phyloP scores from a whole-genome alignment of 2,797 vertebrate species.

The Lagorchestes hirsutus region DNA sequence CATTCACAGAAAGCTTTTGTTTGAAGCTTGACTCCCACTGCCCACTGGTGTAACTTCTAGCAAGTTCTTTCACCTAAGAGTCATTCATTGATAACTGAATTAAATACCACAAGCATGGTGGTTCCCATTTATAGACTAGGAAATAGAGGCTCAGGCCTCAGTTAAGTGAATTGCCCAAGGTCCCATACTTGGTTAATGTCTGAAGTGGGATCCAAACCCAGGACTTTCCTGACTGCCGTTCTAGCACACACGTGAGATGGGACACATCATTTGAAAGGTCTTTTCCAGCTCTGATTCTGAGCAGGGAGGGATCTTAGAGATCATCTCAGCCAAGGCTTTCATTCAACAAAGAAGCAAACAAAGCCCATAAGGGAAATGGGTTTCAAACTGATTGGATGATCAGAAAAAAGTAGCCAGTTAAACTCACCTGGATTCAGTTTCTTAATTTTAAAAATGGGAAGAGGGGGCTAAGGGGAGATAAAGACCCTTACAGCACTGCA shows the following conservation, averaged over 20 bases:
- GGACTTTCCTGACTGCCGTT: no score
- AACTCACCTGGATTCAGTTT: not conserved
- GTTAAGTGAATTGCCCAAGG: no score
- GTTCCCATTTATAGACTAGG: no score
- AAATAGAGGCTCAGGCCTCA: no score
- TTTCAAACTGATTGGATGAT: not conserved
- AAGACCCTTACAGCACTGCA: not conserved
- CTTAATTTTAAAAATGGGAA: not conserved
- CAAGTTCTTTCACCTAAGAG: not conserved
- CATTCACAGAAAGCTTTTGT: not conserved
- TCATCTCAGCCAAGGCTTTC: not conserved
- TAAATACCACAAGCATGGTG: no score
- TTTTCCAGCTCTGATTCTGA: not conserved
- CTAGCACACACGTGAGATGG: no score
- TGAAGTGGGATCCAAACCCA: no score
- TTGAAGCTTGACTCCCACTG: not conserved
- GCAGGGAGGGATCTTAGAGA: fast-evolving
- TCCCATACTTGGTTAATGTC: no score
- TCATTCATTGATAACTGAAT: no score
- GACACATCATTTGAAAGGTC: no score
- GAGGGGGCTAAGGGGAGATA: not conserved
- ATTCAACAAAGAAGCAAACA: constrained; percentile 19
- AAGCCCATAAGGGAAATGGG: not conserved
- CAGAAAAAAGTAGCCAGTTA: not conserved
- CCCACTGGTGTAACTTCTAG: not conserved